Evolutionary conservation across 2,113 vertebrate genomes (phyloP).

Genomic region (Crotalus viridis): DNA sequence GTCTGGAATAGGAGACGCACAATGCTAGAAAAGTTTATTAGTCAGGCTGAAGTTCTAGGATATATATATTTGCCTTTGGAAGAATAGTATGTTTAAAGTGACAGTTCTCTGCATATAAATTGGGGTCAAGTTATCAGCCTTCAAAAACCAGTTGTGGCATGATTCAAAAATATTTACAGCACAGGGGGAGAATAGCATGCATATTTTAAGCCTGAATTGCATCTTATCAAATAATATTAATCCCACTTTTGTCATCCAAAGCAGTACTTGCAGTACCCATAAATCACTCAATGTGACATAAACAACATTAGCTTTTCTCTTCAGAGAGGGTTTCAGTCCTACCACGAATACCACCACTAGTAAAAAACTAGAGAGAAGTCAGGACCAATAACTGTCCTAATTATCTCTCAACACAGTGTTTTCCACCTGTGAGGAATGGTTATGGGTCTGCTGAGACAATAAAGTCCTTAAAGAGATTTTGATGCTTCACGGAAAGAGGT

Average conservation of each 20-base stretch:
- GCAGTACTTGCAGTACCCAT: constrained; percentile 57
- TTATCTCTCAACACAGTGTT: constrained; percentile 68
- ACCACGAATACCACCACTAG: constrained; percentile 58
- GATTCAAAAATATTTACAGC: constrained; percentile 39
- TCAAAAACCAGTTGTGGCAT: constrained; percentile 45
- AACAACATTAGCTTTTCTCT: constrained; percentile 65
- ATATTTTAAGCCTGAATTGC: constrained; percentile 46
- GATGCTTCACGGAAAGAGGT: constrained; percentile 47
- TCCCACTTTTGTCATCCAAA: constrained; percentile 45
- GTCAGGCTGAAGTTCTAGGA: constrained; percentile 44
- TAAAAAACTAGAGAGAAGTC: constrained; percentile 61
- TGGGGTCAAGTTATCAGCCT: constrained; percentile 31
- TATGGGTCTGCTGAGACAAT: constrained; percentile 64
- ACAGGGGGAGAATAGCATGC: constrained; percentile 12
- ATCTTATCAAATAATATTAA: constrained; percentile 50
- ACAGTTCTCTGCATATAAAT: constrained; percentile 27
- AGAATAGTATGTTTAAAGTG: constrained; percentile 20
- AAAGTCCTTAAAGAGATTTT: constrained; percentile 65
- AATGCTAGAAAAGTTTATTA: constrained; percentile 30
- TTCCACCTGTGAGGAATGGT: constrained; percentile 68
- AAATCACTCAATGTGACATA: constrained; percentile 68
- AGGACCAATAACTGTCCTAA: constrained; percentile 70
- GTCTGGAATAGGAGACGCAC: constrained; percentile 25
- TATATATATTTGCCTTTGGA: constrained; percentile 44
- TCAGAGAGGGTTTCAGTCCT: constrained; percentile 63